Percentiles rank a stretch among this genome's conserved stretches.
These are phyloP conservation scores for Hyphantria cunea DNA, from an alignment of 1,140 invertebrate genomes.

Conservation along the genomic window DNA sequence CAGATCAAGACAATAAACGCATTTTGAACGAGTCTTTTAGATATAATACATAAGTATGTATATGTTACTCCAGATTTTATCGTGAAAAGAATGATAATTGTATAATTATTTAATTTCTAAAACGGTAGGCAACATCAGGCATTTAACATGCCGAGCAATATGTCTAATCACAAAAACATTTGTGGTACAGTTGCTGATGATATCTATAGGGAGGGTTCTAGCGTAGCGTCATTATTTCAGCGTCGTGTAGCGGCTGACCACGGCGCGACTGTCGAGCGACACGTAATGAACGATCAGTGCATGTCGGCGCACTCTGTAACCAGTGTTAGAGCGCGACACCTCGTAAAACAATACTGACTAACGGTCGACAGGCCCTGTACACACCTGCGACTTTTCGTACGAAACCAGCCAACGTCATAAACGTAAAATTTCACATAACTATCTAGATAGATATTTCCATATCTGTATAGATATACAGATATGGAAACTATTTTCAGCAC, in stretches of 20 bases:
- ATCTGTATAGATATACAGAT: too few species aligned
- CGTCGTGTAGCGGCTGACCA: neutral
- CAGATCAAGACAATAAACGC: too few species aligned
- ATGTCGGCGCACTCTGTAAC: neutral
- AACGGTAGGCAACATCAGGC: too few species aligned
- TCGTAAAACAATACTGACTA: constrained; percentile 7
- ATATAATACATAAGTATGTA: too few species aligned
- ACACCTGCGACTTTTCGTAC: constrained; percentile 4
- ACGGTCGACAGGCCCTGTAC: neutral
- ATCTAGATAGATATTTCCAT: too few species aligned
- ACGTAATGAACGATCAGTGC: neutral
- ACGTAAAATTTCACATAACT: too few species aligned
- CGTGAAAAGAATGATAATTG: too few species aligned
- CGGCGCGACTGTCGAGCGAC: neutral
- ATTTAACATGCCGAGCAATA: neutral
- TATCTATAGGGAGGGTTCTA: neutral
- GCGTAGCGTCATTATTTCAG: constrained; percentile 1
- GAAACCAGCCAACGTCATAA: too few species aligned
- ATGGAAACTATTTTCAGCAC: too few species aligned
- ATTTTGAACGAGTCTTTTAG: too few species aligned
- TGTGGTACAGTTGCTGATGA: neutral
- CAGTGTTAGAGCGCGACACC: neutral
- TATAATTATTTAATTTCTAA: too few species aligned
- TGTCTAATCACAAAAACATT: neutral
- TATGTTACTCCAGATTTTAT: too few species aligned